Conservation (phyloP, 2,888 invertebrate species). For the Plebejus melissa region DNA sequence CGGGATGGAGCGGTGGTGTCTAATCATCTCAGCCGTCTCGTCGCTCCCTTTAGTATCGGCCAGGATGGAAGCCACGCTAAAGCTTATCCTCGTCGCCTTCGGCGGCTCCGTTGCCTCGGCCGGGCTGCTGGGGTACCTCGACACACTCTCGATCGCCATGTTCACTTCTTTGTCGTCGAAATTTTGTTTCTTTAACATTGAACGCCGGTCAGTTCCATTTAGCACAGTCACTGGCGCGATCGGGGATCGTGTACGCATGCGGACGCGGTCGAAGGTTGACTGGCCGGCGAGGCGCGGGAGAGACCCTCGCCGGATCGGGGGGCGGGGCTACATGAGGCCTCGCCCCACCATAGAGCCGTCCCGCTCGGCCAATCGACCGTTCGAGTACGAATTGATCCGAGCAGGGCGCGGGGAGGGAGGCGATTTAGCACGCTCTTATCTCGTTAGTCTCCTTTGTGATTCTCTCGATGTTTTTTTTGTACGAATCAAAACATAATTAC, state of each 20-base stretch:
- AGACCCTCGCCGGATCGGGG: constrained; percentile 49
- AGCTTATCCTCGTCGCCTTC: constrained; percentile 85
- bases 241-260: constrained; percentile 74
- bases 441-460: constrained; percentile 79
- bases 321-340: constrained; percentile 44
- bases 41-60: constrained; percentile 82
- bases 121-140: constrained; percentile 82
- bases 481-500: constrained; percentile 79
- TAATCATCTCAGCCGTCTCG: constrained; percentile 68
- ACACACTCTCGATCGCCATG: constrained; percentile 84
- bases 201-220: constrained; percentile 74
- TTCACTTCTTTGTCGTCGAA: constrained; percentile 79
- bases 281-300: constrained; percentile 52
- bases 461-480: constrained; percentile 71
- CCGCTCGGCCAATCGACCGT: constrained; percentile 73
- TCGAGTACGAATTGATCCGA: constrained; percentile 67
- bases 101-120: constrained; percentile 81
- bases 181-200: constrained; percentile 82
- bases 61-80: constrained; percentile 92
- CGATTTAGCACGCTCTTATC: constrained; percentile 80
- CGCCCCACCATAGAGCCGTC: constrained; percentile 48
- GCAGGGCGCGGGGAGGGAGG: constrained; percentile 58
- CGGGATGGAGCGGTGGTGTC: constrained; percentile 73
- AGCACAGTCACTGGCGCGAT: constrained; percentile 65
- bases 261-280: constrained; percentile 73